Conservation (phyloP, 2,113 vertebrate genomes). For the Larimichthys crocea region DNA sequence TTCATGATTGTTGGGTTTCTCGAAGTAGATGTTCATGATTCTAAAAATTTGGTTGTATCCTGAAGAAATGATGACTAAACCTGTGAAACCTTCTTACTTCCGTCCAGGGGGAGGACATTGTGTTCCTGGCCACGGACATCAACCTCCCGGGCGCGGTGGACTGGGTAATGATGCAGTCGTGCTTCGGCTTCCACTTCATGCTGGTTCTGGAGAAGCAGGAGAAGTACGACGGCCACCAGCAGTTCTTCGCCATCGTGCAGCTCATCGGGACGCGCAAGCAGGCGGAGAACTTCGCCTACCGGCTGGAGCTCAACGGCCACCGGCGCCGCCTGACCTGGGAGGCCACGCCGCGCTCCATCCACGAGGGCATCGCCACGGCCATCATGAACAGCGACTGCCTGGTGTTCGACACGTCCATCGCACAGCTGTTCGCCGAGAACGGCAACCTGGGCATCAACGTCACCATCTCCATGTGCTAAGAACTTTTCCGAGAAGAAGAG, state of each 20-base stretch:
- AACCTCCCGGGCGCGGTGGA: constrained; percentile 98
- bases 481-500: constrained; percentile 45
- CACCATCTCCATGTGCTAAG: constrained; percentile 99
- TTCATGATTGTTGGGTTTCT: neutral
- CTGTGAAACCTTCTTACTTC: neutral
- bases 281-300: constrained; percentile 98
- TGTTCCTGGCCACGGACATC: constrained; percentile 99
- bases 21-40: neutral
- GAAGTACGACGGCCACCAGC: constrained; percentile 99
- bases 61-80: neutral
- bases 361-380: constrained; percentile 98
- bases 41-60: too few species aligned
- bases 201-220: constrained; percentile 99
- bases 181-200: constrained; percentile 99
- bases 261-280: constrained; percentile 99
- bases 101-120: constrained; percentile 94
- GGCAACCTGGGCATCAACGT: constrained; percentile 99
- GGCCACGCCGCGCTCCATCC: constrained; percentile 97
- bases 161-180: constrained; percentile 99
- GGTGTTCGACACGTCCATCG: constrained; percentile 99
- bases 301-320: constrained; percentile 98
- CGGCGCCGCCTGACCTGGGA: constrained; percentile 99
- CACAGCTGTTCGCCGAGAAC: constrained; percentile 99
- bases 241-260: constrained; percentile 99
- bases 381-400: constrained; percentile 99